phyloP scores from a whole-genome alignment of 2,797 vertebrate species.

The Karalla daura region DNA sequence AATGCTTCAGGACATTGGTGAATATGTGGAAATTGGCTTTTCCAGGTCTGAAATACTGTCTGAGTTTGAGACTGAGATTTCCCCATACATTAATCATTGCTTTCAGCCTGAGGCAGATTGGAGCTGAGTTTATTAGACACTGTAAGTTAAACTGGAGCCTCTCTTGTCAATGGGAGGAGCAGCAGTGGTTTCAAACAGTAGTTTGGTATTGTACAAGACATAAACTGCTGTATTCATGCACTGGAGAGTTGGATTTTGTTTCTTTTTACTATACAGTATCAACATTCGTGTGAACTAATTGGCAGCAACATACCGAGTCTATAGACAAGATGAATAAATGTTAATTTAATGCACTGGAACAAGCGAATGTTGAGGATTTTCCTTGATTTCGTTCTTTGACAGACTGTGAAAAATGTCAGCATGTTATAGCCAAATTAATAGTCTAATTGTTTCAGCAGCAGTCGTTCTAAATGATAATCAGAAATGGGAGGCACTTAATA shows the following conservation, averaged over 20 bases:
- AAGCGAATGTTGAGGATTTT: neutral
- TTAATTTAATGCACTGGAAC: neutral
- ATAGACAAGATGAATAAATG: neutral
- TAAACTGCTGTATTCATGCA: neutral
- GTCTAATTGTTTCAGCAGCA: neutral
- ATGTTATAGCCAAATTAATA: neutral
- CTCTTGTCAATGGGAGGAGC: conserved; percentile 3
- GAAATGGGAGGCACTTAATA: neutral
- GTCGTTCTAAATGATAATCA: neutral
- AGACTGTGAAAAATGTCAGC: neutral
- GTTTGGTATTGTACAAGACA: neutral
- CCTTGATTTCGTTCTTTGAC: neutral
- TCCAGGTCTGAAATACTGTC: conserved; percentile 15
- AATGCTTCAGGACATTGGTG: conserved; percentile 15
- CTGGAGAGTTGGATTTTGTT: neutral
- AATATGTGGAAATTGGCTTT: conserved; percentile 3
- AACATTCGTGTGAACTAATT: no score
- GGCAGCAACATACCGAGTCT: no score
- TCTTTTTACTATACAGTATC: no score
- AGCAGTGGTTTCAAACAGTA: neutral
- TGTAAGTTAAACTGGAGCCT: conserved; percentile 8
- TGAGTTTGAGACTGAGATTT: conserved; percentile 28
- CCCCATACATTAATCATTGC: conserved; percentile 37
- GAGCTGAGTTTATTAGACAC: conserved; percentile 15
- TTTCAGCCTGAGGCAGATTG: conserved; percentile 32